A percentile compares a stretch with the other conserved stretches of the same genome.
phyloP scores from a whole-genome alignment of 2,113 vertebrate genomes.

The Vidua macroura region DNA sequence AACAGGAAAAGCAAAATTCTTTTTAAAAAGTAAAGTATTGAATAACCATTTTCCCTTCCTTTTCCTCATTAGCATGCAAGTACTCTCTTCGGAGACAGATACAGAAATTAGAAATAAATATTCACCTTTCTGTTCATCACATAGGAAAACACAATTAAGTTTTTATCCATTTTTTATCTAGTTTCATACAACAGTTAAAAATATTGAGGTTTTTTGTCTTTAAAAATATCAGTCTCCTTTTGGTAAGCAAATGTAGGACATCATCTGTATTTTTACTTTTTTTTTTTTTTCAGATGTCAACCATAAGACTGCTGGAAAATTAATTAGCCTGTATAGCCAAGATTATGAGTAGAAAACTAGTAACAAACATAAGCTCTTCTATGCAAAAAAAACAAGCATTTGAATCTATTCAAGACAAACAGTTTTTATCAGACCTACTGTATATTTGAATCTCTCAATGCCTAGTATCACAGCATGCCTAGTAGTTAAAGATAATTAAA shows the following conservation, averaged over 20 bases:
- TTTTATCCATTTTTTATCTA: not conserved
- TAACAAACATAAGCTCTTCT: not conserved
- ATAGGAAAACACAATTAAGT: not conserved
- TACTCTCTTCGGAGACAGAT: not conserved
- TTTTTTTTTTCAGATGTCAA: not conserved
- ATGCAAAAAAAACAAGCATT: conserved; percentile 15
- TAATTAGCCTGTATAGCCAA: not conserved
- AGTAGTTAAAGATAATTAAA: conserved; percentile 59
- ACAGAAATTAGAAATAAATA: not conserved
- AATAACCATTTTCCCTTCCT: not conserved
- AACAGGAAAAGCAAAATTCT: not conserved
- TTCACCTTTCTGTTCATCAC: not conserved
- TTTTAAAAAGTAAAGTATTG: not conserved
- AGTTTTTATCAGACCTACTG: not conserved
- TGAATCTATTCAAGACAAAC: conserved; percentile 10
- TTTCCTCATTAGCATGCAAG: not conserved
- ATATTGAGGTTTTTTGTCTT: not conserved
- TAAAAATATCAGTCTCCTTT: not conserved
- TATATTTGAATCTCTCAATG: conserved; percentile 45
- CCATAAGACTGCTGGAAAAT: not conserved
- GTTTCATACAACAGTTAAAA: not conserved
- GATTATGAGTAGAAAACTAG: not conserved
- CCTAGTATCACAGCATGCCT: conserved; percentile 46
- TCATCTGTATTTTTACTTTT: not conserved
- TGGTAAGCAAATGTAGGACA: not conserved